Evolutionary conservation across 1,140 invertebrate genomes (phyloP).

Genomic region (Pogonus chalceus): DNA sequence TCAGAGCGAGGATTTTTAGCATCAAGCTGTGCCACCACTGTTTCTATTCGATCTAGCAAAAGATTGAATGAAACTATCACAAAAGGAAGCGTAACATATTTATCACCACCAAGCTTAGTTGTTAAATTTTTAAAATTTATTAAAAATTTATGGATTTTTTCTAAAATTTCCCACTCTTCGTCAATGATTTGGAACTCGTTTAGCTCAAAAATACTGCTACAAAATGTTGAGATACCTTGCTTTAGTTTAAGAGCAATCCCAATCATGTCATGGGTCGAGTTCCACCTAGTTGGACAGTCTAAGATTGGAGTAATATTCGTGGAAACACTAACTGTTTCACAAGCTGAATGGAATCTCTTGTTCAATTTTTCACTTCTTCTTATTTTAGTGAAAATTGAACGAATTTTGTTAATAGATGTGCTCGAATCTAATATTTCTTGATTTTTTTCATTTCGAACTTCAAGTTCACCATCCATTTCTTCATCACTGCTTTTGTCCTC

Average conservation of each 20-base stretch:
- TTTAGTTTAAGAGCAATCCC: constrained; percentile 10
- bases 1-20: constrained; percentile 26
- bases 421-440: constrained; percentile 24
- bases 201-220: constrained; percentile 23
- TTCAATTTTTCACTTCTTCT: constrained; percentile 25
- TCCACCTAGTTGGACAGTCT: constrained; percentile 19
- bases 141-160: constrained; percentile 27
- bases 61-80: constrained; percentile 31
- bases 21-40: constrained; percentile 22
- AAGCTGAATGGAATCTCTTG: constrained; percentile 25
- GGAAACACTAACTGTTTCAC: constrained; percentile 22
- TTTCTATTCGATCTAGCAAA: constrained; percentile 31
- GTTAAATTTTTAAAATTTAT: constrained; percentile 28
- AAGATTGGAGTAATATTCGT: constrained; percentile 15
- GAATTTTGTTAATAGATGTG: constrained; percentile 23
- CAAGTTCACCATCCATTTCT: constrained; percentile 17
- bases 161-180: constrained; percentile 25
- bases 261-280: constrained; percentile 19
- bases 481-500: too few species aligned
- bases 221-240: constrained; percentile 21
- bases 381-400: constrained; percentile 26
- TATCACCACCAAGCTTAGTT: constrained; percentile 27
- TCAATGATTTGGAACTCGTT: constrained; percentile 24
- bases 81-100: constrained; percentile 27
- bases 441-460: constrained; percentile 20